Evolutionary conservation across 2,797 vertebrate species (phyloP), one percentile per base, ranked within the genome.

Genomic region (Takifugu rubripes): DNA sequence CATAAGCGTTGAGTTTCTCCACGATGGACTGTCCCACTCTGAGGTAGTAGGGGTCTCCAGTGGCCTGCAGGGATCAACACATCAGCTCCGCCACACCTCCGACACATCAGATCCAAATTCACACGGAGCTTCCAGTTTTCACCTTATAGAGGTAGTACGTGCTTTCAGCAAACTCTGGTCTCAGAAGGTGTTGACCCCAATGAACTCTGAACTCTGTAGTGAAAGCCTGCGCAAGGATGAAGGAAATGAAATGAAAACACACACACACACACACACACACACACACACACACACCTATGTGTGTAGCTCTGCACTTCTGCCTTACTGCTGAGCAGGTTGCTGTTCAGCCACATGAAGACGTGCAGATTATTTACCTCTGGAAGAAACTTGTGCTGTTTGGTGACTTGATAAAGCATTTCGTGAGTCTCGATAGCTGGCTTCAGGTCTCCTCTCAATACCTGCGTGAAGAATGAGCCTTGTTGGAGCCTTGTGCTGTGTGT

Each of bases 101-200:
- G 11, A 46, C 7, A 65, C 1, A 11, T 10, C 5, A 11, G 33
- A 11, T 11, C 33, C 33, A 2, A 12, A 10, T 10, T 36, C 3
- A 36, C 33, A 8, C 2, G 5, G 26, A n/a, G 4, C 10, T 44
- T 46, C 5, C 3, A 12, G 43, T 12, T 26, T 27, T 26, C 58
- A 93, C 92, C 91, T 93, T 92, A 67, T 91, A 93, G 83, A 93
- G 91, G 83, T 93, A 93, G 84, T 93, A 93, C 27, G 92, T 93
- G 79, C 92, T 93, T 84, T 93, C 92, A 50, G 92, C 92, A 86
- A 93, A 93, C 82, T 93, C 92, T 47, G 92, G 92, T 74, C 92
- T 90, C 60, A 93, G 79, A 11, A 92, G 86, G 68, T 93, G 92
- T 72, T 93, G 92, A 63, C 91, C 92, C 92, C 92, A 93, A 36